Evolutionary conservation across 2,113 vertebrate genomes (phyloP).

Genomic region (Apteryx mantelli): DNA sequence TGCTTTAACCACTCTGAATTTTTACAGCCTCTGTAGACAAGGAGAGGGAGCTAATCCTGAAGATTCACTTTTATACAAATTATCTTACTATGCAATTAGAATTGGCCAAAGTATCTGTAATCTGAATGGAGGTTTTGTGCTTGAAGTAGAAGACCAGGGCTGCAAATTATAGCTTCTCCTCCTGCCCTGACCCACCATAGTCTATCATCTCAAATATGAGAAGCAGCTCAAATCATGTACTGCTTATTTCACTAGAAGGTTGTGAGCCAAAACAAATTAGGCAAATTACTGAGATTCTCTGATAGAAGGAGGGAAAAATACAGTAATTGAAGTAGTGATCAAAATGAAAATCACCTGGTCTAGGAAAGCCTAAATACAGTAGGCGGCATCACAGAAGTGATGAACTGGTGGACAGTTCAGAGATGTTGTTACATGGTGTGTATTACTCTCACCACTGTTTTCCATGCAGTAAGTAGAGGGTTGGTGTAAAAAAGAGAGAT

Average conservation of each 20-base stretch:
- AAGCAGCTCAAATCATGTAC: neutral
- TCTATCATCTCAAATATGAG: neutral
- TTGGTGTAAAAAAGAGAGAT: neutral
- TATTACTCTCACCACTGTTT: neutral
- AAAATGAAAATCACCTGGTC: neutral
- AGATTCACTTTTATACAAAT: neutral
- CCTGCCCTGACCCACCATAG: neutral
- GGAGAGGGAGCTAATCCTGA: neutral
- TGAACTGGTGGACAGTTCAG: neutral
- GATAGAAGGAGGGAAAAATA: neutral
- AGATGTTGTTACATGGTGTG: rapidly evolving
- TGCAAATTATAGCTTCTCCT: neutral
- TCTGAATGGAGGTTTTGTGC: neutral
- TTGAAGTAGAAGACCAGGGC: neutral
- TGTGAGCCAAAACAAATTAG: neutral
- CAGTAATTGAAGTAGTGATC: neutral
- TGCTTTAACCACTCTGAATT: neutral
- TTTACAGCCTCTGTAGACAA: neutral
- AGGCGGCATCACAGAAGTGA: neutral
- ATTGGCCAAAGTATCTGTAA: neutral
- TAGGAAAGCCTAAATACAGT: neutral
- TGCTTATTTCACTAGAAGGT: neutral
- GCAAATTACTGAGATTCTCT: neutral
- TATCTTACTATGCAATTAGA: neutral
- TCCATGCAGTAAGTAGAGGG: neutral